Conservation (phyloP, 2,888 invertebrate genomes). For the Zonitis immaculata region DNA sequence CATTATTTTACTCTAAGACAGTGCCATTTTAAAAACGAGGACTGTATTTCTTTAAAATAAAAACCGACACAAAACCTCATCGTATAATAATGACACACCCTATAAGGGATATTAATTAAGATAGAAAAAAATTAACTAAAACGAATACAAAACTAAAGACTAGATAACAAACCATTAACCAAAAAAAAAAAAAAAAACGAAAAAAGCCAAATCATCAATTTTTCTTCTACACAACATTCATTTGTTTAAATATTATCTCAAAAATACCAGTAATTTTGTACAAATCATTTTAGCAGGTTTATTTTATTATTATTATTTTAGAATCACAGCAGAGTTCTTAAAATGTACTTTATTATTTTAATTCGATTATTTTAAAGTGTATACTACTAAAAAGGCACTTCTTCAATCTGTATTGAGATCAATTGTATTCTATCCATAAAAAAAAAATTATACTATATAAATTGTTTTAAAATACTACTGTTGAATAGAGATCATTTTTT, state of each 20-base stretch:
- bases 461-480: conserved; percentile 19
- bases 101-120: too few relatives aligned
- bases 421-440: too few relatives aligned
- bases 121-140: conserved; percentile 16
- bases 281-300: conserved; percentile 11
- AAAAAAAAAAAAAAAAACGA: conserved; percentile 30
- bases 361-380: too few relatives aligned
- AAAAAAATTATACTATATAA: too few relatives aligned
- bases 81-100: too few relatives aligned
- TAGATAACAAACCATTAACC: conserved; percentile 41
- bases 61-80: too few relatives aligned
- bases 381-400: neutral
- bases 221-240: neutral
- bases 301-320: neutral
- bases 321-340: conserved; percentile 24
- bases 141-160: conserved; percentile 36
- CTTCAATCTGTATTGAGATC: conserved; percentile 12
- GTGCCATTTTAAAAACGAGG: too few relatives aligned
- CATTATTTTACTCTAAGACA: conserved; percentile 12
- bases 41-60: too few relatives aligned
- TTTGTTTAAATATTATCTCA: conserved; percentile 1
- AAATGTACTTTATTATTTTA: too few relatives aligned
- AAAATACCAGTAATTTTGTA: conserved; percentile 16
- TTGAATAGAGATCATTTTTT: conserved; percentile 19
- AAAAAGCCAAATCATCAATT: conserved; percentile 7